phyloP scores from a whole-genome alignment of 2,888 invertebrate species.

The Quadriops clusia region DNA sequence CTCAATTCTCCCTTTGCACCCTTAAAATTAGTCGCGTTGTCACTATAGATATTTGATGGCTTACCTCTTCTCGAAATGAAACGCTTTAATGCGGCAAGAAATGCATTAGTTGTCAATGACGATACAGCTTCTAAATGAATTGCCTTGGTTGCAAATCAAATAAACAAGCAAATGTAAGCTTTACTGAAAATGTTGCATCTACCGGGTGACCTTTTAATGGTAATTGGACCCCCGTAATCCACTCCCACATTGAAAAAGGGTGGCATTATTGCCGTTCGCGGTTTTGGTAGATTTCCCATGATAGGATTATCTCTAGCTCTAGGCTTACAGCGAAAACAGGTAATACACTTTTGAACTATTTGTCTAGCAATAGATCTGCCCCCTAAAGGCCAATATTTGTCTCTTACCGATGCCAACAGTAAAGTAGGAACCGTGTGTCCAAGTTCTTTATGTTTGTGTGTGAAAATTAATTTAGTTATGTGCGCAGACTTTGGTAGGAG shows the following conservation, averaged over 20 bases:
- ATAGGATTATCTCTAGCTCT: conserved; percentile 2
- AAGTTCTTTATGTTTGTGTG: conserved; percentile 12
- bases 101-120: conserved; percentile 7
- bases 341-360: conserved; percentile 14
- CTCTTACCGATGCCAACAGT: conserved; percentile 11
- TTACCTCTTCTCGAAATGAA: conserved; percentile 12
- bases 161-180: conserved; percentile 21
- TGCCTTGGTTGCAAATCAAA: conserved; percentile 20
- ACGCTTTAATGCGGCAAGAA: conserved; percentile 10
- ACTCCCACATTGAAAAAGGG: conserved; percentile 18
- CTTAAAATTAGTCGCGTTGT: conserved; percentile 11
- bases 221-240: conserved; percentile 15
- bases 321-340: conserved; percentile 6
- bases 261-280: conserved; percentile 2
- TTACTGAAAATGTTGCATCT: conserved; percentile 17
- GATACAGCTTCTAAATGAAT: conserved; percentile 15
- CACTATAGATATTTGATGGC: conserved; percentile 8
- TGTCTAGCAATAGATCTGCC: conserved; percentile 14
- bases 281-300: conserved; percentile 10
- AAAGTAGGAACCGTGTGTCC: conserved; percentile 12
- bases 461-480: conserved; percentile 15
- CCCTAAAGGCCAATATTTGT: conserved; percentile 15
- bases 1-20: conserved; percentile 9
- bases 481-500: conserved; percentile 13
- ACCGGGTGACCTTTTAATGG: conserved; percentile 11